Evolutionary conservation across 2,888 invertebrate species (phyloP).

Genomic region (Cephus pulcher): DNA sequence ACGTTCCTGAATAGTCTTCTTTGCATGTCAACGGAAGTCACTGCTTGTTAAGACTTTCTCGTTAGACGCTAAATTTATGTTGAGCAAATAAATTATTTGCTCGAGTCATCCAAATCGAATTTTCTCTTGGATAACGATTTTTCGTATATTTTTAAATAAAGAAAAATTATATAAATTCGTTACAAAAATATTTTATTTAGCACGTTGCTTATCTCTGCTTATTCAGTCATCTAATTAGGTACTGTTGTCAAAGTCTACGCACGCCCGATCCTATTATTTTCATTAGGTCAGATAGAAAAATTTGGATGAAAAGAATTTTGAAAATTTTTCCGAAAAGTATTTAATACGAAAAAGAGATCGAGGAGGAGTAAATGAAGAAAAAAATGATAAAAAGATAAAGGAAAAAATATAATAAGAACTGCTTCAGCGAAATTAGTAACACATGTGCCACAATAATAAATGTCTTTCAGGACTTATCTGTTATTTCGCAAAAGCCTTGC

Average conservation of each 20-base stretch:
- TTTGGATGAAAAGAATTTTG: neutral
- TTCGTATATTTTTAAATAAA: neutral
- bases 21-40: neutral
- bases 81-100: neutral
- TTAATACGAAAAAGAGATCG: neutral
- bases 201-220: neutral
- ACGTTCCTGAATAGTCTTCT: neutral
- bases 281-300: neutral
- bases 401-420: neutral
- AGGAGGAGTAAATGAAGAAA: neutral
- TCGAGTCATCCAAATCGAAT: neutral
- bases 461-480: too few species aligned
- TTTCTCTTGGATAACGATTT: neutral
- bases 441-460: too few species aligned
- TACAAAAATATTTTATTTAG: neutral
- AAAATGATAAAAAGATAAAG: too few species aligned
- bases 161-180: neutral
- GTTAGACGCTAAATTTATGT: neutral
- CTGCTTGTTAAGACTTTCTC: neutral
- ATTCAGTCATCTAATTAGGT: neutral
- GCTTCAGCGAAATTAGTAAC: too few species aligned
- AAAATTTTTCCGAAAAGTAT: neutral
- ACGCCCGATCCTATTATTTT: too few species aligned
- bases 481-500: too few species aligned
- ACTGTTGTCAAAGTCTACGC: neutral